These are phyloP conservation scores for Chionomys nivalis DNA, from an alignment of 2,113 vertebrate genomes.

Conservation along the genomic window DNA sequence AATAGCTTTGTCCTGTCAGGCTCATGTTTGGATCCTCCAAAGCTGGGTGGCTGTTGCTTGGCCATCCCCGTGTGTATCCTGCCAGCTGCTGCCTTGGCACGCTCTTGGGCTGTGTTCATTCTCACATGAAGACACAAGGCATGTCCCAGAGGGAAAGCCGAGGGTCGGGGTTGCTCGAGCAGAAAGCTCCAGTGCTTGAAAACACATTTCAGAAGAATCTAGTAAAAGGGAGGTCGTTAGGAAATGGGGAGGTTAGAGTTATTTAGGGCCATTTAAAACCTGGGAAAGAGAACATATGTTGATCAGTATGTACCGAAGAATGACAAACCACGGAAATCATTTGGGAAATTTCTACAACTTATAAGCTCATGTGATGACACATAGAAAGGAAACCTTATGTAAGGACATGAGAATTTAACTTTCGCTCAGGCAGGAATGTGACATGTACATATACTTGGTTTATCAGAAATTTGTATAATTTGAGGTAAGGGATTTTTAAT, in stretches of 20 bases:
- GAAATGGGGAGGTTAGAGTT: conserved; percentile 41
- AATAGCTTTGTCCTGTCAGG: not conserved
- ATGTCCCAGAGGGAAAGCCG: not conserved
- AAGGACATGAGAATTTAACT: not conserved
- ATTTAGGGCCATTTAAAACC: not conserved
- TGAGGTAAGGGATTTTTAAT: not conserved
- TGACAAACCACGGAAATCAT: not conserved
- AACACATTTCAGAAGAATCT: conserved; percentile 20
- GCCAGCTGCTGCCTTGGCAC: not conserved
- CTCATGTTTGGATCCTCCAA: not conserved
- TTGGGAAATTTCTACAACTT: conserved; percentile 26
- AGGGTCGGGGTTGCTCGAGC: not conserved
- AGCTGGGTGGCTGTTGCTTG: not conserved
- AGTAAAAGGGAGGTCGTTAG: not conserved
- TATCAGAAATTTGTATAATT: not conserved
- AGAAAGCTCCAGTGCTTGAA: not conserved
- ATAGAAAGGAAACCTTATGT: not conserved
- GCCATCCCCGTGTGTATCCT: not conserved
- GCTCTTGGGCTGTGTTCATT: not conserved
- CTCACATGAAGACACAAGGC: not conserved
- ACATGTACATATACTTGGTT: not conserved
- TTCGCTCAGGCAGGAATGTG: not conserved
- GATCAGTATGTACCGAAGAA: not conserved
- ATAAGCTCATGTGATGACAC: not conserved
- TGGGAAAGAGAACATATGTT: not conserved